phyloP scores from a whole-genome alignment of 2,113 vertebrate genomes.

The Myrmecophaga tridactyla region DNA sequence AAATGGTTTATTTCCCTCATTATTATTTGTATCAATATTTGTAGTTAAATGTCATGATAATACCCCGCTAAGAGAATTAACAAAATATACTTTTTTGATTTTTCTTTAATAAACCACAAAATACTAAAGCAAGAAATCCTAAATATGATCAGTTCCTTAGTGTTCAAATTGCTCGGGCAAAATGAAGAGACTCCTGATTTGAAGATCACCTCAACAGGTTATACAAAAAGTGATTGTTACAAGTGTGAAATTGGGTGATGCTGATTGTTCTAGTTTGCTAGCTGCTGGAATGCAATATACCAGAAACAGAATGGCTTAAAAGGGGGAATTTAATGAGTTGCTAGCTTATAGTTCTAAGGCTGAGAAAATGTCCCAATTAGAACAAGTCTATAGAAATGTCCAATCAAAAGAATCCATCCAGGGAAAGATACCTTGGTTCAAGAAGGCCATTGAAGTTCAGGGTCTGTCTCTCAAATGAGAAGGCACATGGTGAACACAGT shows the following conservation, averaged over 20 bases:
- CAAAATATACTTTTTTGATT: neutral
- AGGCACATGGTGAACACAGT: no score
- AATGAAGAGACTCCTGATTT: neutral
- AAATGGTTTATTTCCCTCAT: neutral
- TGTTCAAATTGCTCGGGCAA: neutral
- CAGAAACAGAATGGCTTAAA: no score
- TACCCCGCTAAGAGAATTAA: neutral
- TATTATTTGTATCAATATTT: slow-evolving; percentile 14
- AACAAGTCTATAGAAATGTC: no score
- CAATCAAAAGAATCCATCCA: no score
- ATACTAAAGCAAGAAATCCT: neutral
- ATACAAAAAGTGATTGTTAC: neutral
- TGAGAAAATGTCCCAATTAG: no score
- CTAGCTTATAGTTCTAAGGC: no score
- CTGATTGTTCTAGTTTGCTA: no score
- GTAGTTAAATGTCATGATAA: neutral
- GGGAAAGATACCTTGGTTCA: no score
- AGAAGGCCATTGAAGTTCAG: no score
- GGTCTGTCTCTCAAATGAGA: no score
- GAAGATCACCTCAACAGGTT: neutral
- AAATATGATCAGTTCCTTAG: neutral
- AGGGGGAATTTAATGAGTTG: no score
- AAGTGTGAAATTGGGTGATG: neutral
- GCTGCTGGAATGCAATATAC: no score
- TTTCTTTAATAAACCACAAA: neutral